phyloP scores from a whole-genome alignment of 2,113 vertebrate genomes.

The Zingel zingel region DNA sequence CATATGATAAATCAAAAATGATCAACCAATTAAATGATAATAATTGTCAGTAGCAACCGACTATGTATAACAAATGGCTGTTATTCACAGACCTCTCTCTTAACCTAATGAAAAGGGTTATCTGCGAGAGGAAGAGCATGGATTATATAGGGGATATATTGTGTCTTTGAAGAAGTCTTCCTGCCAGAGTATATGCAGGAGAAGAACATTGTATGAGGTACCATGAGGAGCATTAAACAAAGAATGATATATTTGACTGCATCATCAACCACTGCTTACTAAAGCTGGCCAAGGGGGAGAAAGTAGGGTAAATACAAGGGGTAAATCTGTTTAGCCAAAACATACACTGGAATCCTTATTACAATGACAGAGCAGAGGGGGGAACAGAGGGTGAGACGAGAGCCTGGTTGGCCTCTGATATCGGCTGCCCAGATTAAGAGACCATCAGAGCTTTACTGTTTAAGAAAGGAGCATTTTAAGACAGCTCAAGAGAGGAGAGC shows the following conservation, averaged over 20 bases:
- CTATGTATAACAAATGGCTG: slow-evolving; percentile 1
- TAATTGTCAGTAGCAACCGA: too few relatives aligned
- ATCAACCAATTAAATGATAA: background rate
- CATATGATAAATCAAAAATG: background rate
- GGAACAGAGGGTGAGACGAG: slow-evolving; percentile 20
- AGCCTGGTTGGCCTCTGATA: slow-evolving; percentile 58
- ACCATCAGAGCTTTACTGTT: slow-evolving; percentile 55
- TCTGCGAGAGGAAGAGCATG: slow-evolving; percentile 13
- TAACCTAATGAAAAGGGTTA: slow-evolving; percentile 1
- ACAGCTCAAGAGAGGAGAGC: slow-evolving; percentile 25
- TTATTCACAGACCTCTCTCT: slow-evolving; percentile 4
- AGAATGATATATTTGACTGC: slow-evolving; percentile 5
- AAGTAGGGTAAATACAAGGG: slow-evolving; percentile 75
- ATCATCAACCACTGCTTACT: slow-evolving; percentile 28
- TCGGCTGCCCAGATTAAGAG: slow-evolving; percentile 61
- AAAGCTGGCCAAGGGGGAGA: slow-evolving; percentile 53
- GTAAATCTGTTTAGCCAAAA: slow-evolving; percentile 70
- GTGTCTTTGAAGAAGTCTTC: slow-evolving; percentile 21
- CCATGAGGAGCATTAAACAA: background rate
- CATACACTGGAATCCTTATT: slow-evolving; percentile 66
- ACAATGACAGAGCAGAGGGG: slow-evolving; percentile 47
- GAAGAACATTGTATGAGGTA: background rate
- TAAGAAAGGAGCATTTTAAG: slow-evolving; percentile 51
- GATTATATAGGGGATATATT: slow-evolving; percentile 24
- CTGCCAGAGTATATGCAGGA: background rate